Evolutionary conservation across 2,888 invertebrate species (phyloP).

Genomic region (Arctia plantaginis): DNA sequence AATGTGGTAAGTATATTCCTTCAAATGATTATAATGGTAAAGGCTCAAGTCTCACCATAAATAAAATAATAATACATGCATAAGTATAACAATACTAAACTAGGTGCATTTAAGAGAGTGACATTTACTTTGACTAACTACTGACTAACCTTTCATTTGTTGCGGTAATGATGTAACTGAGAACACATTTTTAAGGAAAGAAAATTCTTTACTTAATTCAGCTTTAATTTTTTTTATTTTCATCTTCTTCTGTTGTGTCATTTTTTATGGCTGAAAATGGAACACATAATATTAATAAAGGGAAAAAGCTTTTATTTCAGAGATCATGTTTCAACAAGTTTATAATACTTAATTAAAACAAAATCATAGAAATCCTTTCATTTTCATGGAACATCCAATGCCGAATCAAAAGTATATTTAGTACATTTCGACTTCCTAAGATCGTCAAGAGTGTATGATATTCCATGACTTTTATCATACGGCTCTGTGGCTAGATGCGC

Average conservation of each 20-base stretch:
- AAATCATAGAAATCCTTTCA: too few relatives aligned
- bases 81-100: not conserved
- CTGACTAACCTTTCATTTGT: slow-evolving; percentile 76
- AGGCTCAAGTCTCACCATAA: not conserved
- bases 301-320: not conserved
- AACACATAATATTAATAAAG: not conserved
- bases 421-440: too few relatives aligned
- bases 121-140: too few relatives aligned
- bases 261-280: slow-evolving; percentile 22
- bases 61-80: not conserved
- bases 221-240: slow-evolving; percentile 73
- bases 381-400: too few relatives aligned
- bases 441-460: too few relatives aligned
- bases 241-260: slow-evolving; percentile 59
- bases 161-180: slow-evolving; percentile 84
- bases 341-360: too few relatives aligned
- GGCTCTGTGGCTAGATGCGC: too few relatives aligned
- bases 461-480: too few relatives aligned
- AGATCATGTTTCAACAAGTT: too few relatives aligned
- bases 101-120: not conserved
- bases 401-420: too few relatives aligned
- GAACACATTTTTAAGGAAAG: slow-evolving; percentile 87
- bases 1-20: too few relatives aligned
- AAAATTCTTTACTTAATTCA: slow-evolving; percentile 83
- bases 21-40: not conserved